phyloP scores from a whole-genome alignment of 2,888 invertebrate genomes.

The Epinotia brunnichana region DNA sequence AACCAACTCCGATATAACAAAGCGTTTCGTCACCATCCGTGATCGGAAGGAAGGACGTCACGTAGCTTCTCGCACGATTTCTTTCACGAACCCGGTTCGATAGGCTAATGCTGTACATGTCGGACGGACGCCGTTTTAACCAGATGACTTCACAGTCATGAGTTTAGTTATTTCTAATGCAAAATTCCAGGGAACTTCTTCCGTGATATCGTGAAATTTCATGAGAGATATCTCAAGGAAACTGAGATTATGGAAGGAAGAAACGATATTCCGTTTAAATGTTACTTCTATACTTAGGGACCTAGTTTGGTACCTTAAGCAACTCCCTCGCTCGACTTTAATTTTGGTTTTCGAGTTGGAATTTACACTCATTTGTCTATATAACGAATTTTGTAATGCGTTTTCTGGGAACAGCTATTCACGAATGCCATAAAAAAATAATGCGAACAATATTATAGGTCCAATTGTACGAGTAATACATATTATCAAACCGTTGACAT shows the following conservation, averaged over 20 bases:
- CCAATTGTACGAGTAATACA: neutral
- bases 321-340: neutral
- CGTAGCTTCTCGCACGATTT: constrained; percentile 53
- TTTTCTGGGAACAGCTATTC: neutral
- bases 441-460: neutral
- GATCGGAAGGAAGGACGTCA: constrained; percentile 47
- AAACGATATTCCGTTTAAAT: neutral
- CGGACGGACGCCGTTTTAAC: neutral
- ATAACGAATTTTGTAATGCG: too few species aligned
- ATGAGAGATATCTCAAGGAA: neutral
- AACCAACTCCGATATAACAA: neutral
- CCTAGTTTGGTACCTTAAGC: neutral
- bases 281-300: neutral
- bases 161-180: neutral
- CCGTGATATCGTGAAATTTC: too few species aligned
- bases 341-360: neutral
- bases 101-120: constrained; percentile 52
- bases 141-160: constrained; percentile 10
- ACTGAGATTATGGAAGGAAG: neutral
- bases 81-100: constrained; percentile 44
- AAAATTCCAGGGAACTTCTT: neutral
- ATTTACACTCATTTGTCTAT: too few species aligned
- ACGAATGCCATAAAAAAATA: neutral
- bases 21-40: constrained; percentile 41
- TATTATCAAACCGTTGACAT: neutral